Percentiles rank a stretch among this genome's conserved stretches.
Conservation (phyloP, 92 coral and sea anemone genomes). For the Chrysogorgia sp. region DNA sequence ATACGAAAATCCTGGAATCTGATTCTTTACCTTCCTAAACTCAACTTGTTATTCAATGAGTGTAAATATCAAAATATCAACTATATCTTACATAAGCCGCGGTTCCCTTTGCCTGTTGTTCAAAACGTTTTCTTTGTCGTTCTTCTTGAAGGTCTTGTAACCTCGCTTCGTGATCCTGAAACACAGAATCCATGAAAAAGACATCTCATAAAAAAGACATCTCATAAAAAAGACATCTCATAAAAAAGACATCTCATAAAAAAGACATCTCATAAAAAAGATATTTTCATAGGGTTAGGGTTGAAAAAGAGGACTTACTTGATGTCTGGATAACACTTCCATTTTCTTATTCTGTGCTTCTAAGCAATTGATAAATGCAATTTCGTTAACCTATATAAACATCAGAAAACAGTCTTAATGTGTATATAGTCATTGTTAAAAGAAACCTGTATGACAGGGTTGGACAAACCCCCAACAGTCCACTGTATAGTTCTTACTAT, state of each 20-base stretch:
- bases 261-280: not conserved
- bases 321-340: conserved; percentile 94
- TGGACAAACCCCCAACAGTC: not conserved
- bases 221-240: not conserved
- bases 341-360: conserved; percentile 98
- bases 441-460: not conserved
- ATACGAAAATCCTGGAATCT: too few species aligned
- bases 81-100: conserved; percentile 85
- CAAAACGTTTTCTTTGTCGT: conserved; percentile 86
- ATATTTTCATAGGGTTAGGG: not conserved
- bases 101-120: conserved; percentile 89
- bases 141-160: conserved; percentile 93
- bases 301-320: conserved; percentile 53
- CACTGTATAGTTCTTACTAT: not conserved
- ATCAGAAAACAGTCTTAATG: not conserved
- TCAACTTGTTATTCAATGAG: too few species aligned
- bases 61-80: too few species aligned
- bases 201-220: too few species aligned
- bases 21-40: too few species aligned
- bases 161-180: conserved; percentile 94
- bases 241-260: not conserved
- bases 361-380: conserved; percentile 89
- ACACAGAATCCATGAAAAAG: conserved; percentile 13
- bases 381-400: conserved; percentile 81
- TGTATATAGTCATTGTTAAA: not conserved